Evolutionary conservation across 2,797 vertebrate species (phyloP), one percentile per base, ranked within the genome.

Genomic region (Esox lucius): DNA sequence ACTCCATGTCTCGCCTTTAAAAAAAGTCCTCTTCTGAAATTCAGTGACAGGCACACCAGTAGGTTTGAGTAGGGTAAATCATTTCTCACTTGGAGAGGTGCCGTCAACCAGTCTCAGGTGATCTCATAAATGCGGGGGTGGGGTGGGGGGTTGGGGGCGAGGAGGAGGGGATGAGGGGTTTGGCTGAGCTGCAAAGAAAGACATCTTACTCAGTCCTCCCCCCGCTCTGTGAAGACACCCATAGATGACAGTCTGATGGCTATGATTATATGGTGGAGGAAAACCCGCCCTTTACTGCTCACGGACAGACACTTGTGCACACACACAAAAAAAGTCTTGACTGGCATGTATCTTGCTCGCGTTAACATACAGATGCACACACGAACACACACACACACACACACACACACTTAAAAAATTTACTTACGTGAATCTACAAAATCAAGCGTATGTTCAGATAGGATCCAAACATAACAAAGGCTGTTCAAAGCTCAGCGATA

Each of bases 21-120:
- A 65, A 76, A 65, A 76, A 78, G 71, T 83, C 68, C 75, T 77
- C 82, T 80, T 78, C 77, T 70, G 56, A 71, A 75, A 83, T 61
- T 79, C 75, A 56, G 70, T 42, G 78, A 67, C 78, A 83, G 72
- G 46, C 80, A 80, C 24, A n/a, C 53, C 9, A 19, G 48, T 15
- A 6, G 15, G 22, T 51, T 59, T 77, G 73, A 83, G 78, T 85
- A 79, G 73, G 78, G 69, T 71, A 68, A 83, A 76, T 80, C 22
- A 46, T 81, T 83, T 75, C 83, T 73, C 15, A 11, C 77, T 79
- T 66, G n/a, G 42, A 11, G 42, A 13, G 42, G 42, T 11, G 42
- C 42, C 42, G 81, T 75, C 82, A 87, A 80, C 72, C 56, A 74
- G 68, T 78, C 24, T 0, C 69, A 72, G 66, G 68, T 71, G 75